Base-by-base conservation (phyloP, 2,797 vertebrate species). In the Zalophus californianus region DNA sequence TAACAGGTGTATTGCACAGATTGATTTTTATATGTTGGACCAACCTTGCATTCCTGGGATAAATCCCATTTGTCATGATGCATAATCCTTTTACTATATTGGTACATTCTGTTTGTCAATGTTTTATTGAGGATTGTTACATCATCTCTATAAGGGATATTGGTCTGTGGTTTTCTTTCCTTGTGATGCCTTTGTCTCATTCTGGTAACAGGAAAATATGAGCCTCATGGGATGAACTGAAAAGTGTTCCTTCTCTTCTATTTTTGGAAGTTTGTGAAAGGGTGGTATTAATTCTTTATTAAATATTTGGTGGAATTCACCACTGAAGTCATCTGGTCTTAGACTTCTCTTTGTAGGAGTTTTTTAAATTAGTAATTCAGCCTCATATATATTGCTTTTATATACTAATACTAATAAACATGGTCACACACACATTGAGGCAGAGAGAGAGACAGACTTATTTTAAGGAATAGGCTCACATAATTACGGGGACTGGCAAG, bases 191-290 rank as follows among this genome's bases (percentile, higher is more conserved):
- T 44, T 15, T 38, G 35, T 21, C 52, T 86, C 38, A 2, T 32
- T 78, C 14, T 83, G 66, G 38, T 44, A 35, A 44, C 12, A 29
- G 14, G 62, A 25, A 18, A 85, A 62, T 8, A 56, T 4, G 1
- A 5, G 35, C 56, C 64, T 18, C 48, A 2, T 0, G 5, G 56
- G 38, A 80, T 56, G 7, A 52, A 4, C 3, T 7, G 58, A 25
- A 66, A 91, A 50, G 15, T 1, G 1, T 62, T 54, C 52, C 38
- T 58, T 41, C 52, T 35, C 58, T 85, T 52, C 62, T 14, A 3
- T 29, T 82, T 75, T 13, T 25, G 27, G 23, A 50, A 54, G 15
- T 60, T 4, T 54, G 6, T 66, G 60, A 70, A 75, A n/a, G 10
- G 52, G 6, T 0, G 68, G 21, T 25, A 78, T 64, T 32, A 23